phyloP scores from a whole-genome alignment of 2,797 vertebrate genomes.

The Novumbra hubbsi region DNA sequence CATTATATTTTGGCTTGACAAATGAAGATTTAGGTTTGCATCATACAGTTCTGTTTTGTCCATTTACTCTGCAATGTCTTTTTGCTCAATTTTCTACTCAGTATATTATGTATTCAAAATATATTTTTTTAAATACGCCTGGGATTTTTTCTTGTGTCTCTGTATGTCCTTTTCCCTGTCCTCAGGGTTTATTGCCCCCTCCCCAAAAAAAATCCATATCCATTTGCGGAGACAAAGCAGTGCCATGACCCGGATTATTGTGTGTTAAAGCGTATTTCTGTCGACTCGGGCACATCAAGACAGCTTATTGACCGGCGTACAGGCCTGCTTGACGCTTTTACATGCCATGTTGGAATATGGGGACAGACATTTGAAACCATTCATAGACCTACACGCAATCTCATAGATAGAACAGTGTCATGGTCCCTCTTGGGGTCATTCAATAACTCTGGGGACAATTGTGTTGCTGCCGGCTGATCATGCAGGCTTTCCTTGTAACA shows the following conservation, averaged over 20 bases:
- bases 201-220: constrained; percentile 29
- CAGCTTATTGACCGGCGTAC: constrained; percentile 34
- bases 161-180: background rate
- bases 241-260: constrained; percentile 31
- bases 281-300: constrained; percentile 30
- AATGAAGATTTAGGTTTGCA: no score
- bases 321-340: background rate
- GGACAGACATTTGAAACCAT: background rate
- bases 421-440: background rate
- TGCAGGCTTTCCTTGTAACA: background rate
- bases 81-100: background rate
- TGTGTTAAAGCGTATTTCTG: constrained; percentile 36
- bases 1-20: background rate
- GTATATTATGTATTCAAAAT: background rate
- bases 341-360: background rate
- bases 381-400: background rate
- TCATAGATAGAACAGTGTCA: background rate
- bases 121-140: background rate
- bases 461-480: background rate
- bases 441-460: background rate
- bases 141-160: background rate
- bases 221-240: constrained; percentile 24
- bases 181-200: constrained; percentile 34
- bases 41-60: no score
- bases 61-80: no score